A percentile compares a stretch with the other conserved stretches of the same genome.
Conservation (phyloP, 1,140 invertebrate genomes). For the Drosophila varians region DNA sequence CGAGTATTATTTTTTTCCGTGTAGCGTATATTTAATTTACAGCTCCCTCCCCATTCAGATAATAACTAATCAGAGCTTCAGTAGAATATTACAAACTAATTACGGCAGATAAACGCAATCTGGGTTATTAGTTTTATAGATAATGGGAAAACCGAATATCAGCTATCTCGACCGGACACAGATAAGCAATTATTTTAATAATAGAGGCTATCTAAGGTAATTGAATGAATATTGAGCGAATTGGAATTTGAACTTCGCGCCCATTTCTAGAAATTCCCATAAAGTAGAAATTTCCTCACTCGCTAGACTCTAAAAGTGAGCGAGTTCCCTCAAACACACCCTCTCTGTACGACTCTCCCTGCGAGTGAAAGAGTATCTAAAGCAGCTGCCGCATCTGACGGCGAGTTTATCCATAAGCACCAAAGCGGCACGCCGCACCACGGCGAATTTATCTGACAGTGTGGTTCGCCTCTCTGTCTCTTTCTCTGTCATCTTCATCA, state of each 20-base stretch:
- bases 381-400: conserved; percentile 45
- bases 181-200: conserved; percentile 8
- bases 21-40: neutral
- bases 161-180: neutral
- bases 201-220: neutral
- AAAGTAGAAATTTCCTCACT: conserved; percentile 53
- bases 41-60: neutral
- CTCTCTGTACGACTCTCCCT: conserved; percentile 34
- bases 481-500: conserved; percentile 73
- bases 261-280: conserved; percentile 6
- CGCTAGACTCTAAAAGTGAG: conserved; percentile 33
- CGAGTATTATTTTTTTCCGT: neutral
- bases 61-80: neutral
- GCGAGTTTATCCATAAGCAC: conserved; percentile 17
- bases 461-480: conserved; percentile 31
- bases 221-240: neutral
- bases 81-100: conserved; percentile 41
- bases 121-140: conserved; percentile 5
- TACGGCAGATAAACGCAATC: conserved; percentile 39
- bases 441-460: conserved; percentile 29
- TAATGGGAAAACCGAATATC: conserved; percentile 11
- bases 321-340: conserved; percentile 40
- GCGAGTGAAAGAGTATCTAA: neutral
- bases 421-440: conserved; percentile 10
- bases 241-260: conserved; percentile 55